phyloP scores from a whole-genome alignment of 2,888 invertebrate species.

The Tenthredo distinguenda region DNA sequence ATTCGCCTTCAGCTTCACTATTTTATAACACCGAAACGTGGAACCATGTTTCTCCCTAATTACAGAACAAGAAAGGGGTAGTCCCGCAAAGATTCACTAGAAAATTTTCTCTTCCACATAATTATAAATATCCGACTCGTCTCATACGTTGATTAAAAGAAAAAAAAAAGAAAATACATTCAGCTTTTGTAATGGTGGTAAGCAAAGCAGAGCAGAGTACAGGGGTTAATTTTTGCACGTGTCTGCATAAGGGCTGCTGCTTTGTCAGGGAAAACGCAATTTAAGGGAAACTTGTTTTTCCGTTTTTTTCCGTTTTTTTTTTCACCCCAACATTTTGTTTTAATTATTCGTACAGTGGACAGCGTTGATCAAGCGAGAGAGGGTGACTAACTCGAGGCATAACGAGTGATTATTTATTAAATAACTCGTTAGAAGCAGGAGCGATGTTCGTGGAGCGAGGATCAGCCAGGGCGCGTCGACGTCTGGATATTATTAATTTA shows the following conservation, averaged over 20 bases:
- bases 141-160: background rate
- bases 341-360: conserved; percentile 38
- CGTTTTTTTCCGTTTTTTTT: background rate
- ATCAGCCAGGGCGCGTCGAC: background rate
- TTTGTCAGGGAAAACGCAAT: conserved; percentile 42
- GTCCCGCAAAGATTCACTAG: background rate
- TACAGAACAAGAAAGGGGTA: conserved; percentile 16
- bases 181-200: background rate
- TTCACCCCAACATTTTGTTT: conserved; percentile 12
- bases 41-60: conserved; percentile 2
- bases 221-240: background rate
- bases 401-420: conserved; percentile 51
- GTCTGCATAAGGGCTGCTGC: background rate
- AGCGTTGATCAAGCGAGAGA: conserved; percentile 41
- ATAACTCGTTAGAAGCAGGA: conserved; percentile 44
- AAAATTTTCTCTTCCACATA: background rate
- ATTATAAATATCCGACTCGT: background rate
- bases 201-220: background rate
- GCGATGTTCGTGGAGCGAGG: conserved; percentile 20
- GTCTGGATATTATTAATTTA: conserved; percentile 44
- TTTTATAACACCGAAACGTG: background rate
- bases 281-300: conserved; percentile 8
- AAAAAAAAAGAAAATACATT: background rate
- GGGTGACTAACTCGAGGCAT: conserved; percentile 36
- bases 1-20: background rate